Percentiles rank a stretch among this genome's conserved stretches.
Conservation (phyloP, 2,888 invertebrate genomes). For the Agriopis marginaria region DNA sequence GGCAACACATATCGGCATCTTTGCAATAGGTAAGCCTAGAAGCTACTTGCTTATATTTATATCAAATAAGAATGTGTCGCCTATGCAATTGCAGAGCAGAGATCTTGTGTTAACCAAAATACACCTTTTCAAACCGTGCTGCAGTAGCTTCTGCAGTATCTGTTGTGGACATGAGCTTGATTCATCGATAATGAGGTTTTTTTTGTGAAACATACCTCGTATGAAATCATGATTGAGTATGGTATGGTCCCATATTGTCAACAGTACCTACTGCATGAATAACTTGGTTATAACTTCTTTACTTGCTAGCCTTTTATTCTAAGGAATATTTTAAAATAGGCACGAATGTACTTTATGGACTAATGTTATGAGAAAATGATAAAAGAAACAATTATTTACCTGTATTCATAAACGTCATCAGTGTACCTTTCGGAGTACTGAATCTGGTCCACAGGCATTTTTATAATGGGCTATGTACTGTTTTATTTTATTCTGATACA, state of each 20-base stretch:
- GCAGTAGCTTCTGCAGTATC: not conserved
- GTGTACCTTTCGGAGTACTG: conserved; percentile 97
- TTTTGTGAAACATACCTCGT: not conserved
- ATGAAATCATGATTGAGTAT: not conserved
- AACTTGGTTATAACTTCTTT: not conserved
- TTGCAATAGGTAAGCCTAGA: too few species aligned
- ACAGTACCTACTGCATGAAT: not conserved
- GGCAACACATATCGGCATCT: too few species aligned
- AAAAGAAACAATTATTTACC: conserved; percentile 81
- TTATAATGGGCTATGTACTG: conserved; percentile 6
- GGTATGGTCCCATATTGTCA: not conserved
- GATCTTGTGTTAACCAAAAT: not conserved
- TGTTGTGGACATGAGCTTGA: not conserved
- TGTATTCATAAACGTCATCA: conserved; percentile 95
- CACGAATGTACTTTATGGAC: not conserved
- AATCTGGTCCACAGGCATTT: conserved; percentile 92
- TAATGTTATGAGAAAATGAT: not conserved
- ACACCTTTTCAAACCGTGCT: not conserved
- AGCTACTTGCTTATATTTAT: too few species aligned
- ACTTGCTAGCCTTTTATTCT: not conserved
- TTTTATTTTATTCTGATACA: not conserved
- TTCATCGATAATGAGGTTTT: not conserved
- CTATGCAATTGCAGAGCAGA: not conserved
- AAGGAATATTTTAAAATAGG: not conserved
- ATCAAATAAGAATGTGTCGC: not conserved